Conservation (phyloP, 2,113 vertebrate genomes). For the Anhinga rufa region DNA sequence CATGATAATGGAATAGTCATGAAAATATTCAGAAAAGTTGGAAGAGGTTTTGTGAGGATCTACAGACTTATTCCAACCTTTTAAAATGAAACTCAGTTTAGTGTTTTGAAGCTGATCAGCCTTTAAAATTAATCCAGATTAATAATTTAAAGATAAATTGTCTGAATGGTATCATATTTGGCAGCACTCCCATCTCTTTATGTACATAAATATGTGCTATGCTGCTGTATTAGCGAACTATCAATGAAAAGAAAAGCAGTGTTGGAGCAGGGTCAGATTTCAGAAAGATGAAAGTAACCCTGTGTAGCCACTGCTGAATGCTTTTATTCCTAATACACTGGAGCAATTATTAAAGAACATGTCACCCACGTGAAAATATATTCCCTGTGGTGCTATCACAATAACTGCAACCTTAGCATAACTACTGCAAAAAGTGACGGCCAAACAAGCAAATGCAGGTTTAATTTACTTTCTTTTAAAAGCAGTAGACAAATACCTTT, state of each 20-base stretch:
- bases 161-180: background rate
- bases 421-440: background rate
- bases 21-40: background rate
- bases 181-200: background rate
- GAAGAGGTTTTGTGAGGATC: background rate
- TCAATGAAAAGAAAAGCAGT: background rate
- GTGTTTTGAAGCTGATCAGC: background rate
- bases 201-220: rapidly evolving
- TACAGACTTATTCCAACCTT: background rate
- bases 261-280: background rate
- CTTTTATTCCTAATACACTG: background rate
- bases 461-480: background rate
- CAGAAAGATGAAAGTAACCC: background rate
- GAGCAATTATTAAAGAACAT: constrained; percentile 7
- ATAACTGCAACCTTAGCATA: background rate
- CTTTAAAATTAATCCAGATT: background rate
- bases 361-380: background rate
- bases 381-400: background rate
- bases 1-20: background rate
- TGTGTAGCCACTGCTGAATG: background rate
- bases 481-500: background rate
- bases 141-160: background rate
- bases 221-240: background rate
- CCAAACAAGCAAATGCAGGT: background rate
- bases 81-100: background rate